Base-by-base conservation (phyloP, 2,113 vertebrate genomes). In the Lonchura striata region DNA sequence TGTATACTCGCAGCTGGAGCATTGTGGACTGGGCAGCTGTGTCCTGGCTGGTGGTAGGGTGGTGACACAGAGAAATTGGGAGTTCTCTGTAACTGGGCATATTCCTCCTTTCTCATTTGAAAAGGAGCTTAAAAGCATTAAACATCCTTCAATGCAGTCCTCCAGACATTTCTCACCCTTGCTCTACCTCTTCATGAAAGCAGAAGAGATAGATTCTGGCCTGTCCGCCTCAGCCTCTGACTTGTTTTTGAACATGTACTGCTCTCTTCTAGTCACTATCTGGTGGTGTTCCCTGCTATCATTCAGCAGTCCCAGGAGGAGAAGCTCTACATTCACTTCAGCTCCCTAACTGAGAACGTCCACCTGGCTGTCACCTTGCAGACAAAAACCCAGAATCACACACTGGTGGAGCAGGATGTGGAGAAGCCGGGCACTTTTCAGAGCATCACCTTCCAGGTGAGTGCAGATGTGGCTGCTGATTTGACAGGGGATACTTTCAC, bases 241-340 rank as follows among this genome's bases (percentile, higher is more conserved):
- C 47, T 19, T n/a, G 42, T 28, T 88, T 94, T 65, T 93, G 7
- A 61, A 39, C 11, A 42, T 11, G 42, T 41, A 7, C 44, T 75
- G 37, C 37, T 93, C 56, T 92, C 52, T 95, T 82, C 44, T 63
- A 96, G 90, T 42, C 94, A 95, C 27, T 96, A 80, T 13, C 50
- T 92, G 79, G 79, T 97, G 35, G 79, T 93, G 64, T 79, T 97
- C 69, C 96, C 96, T 74, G 96, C 94, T 66, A 21, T 92, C 72
- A 86, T 97, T 77, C 88, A 85, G 60, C 27, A 70, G 21, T 82
- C 50, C 27, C 72, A 78, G 2, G 63, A 93, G 35, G 94, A 97
- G 77, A 93, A 72, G 31, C 64, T 97, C 41, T 96, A 88, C 47
- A 37, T 96, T 69, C 92, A 96, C 70, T 35, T 97, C 63, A 74